Evolutionary conservation across 1,140 invertebrate genomes (phyloP).

Genomic region (Caenorhabditis inopinata): DNA sequence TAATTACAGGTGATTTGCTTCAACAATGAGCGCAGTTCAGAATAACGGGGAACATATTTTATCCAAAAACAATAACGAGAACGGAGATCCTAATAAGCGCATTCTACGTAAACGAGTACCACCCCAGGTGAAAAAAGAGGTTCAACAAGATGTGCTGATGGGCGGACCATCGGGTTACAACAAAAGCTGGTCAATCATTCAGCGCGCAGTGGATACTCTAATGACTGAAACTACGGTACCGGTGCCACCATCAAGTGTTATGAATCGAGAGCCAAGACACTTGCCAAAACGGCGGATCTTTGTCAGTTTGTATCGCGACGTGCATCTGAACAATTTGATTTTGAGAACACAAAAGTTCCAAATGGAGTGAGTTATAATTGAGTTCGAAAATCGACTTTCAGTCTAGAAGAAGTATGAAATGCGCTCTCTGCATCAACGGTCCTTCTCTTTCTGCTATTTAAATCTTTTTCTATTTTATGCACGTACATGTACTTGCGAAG

Average conservation of each 20-base stretch:
- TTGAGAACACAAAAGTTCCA: background rate
- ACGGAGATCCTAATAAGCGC: background rate
- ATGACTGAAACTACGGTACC: background rate
- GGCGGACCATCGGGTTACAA: background rate
- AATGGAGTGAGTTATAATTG: background rate
- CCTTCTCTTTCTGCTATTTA: background rate
- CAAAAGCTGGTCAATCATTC: background rate
- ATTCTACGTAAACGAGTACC: background rate
- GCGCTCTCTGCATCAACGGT: background rate
- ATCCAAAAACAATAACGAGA: background rate
- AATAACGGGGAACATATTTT: background rate
- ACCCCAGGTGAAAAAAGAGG: background rate
- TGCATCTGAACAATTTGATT: conserved; percentile 21
- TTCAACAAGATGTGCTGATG: background rate
- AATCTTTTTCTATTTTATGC: background rate
- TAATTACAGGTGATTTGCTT: background rate
- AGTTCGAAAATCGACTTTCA: background rate
- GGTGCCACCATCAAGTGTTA: background rate
- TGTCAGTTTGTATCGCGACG: background rate
- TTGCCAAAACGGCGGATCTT: conserved; percentile 16
- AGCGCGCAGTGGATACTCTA: background rate
- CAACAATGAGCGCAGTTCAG: conserved; percentile 15
- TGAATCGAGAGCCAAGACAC: conserved; percentile 7
- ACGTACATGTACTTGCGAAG: background rate
- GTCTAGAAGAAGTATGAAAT: too few species aligned